Base-by-base conservation (phyloP, 2,888 invertebrate species). In the Ophraella communa region DNA sequence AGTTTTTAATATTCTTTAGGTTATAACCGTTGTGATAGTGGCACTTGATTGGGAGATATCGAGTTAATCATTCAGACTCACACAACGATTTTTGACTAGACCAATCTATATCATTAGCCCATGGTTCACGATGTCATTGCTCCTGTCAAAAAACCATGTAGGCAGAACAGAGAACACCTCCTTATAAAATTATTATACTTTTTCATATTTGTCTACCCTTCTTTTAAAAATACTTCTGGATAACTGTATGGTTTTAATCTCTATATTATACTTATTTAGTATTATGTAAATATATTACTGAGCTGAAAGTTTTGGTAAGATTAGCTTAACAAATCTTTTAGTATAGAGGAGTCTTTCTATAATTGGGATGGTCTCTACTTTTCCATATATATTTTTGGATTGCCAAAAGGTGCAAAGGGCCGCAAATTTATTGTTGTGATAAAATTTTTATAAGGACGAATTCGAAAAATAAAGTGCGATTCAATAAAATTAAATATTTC, bases 21-120 rank as follows among this genome's bases (percentile, higher is more conserved):
- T 66, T 63, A 27, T 52, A 60, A 60, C 60, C 60, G 60, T 60
- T 52, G 52, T 53, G 60, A 67, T 78, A 79, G 80, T 81, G 82
- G 81, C 81, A 81, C 81, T 81, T 81, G 78, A 77, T 78, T 78
- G 80, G 81, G 82, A 81, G 81, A 82, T 82, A 82, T 81, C 81
- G 78, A 80, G 78, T 79, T 78, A 62, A 74, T 70, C 70, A 73
- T 70, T 60, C 64, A 65, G 62, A 71, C 69, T 69, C 69, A 73
- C 68, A 71, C 73, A 71, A 71, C 66, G 69, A 71, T 70, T 73
- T 73, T 77, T 79, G 78, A 79, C 79, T 79, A 79, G 78, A 79
- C 78, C 78, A 78, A 78, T 75, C 61, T 67, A 42, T 67, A 64
- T 75, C 72, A 76, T 77, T 72, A 78, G 78, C 78, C 79, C 74